Conservation (phyloP, 2,797 vertebrate genomes). For the Cyprinodon diabolis region DNA sequence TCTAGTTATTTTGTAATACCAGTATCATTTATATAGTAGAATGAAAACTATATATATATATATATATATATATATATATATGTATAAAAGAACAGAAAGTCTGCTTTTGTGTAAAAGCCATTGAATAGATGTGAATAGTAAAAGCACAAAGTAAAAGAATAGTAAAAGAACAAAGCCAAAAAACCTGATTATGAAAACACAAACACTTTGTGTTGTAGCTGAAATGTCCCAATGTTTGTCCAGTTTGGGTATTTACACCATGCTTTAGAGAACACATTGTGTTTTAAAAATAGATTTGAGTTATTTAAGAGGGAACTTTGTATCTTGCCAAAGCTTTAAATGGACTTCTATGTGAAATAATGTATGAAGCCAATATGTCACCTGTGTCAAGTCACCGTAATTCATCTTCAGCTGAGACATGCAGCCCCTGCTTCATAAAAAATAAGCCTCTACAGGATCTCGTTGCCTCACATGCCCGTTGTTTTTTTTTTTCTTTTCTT, state of each 20-base stretch:
- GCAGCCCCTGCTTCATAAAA: slow-evolving; percentile 65
- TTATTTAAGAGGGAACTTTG: slow-evolving; percentile 51
- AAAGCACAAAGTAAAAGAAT: too few species aligned
- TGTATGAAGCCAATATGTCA: slow-evolving; percentile 80
- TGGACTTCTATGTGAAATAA: slow-evolving; percentile 76
- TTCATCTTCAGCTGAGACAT: slow-evolving; percentile 71
- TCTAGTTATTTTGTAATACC: too few species aligned
- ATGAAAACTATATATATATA: too few species aligned
- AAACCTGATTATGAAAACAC: neutral
- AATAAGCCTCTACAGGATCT: slow-evolving; percentile 57
- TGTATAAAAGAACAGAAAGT: neutral
- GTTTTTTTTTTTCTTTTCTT: slow-evolving; percentile 43
- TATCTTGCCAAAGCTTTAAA: slow-evolving; percentile 66
- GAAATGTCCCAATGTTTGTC: slow-evolving; percentile 5
- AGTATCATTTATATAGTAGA: too few species aligned
- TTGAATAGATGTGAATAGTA: neutral
- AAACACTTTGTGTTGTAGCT: neutral
- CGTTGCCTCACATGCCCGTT: slow-evolving; percentile 60
- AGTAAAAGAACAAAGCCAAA: neutral
- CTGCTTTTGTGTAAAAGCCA: neutral
- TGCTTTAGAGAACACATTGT: slow-evolving; percentile 42
- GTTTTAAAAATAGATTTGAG: slow-evolving; percentile 59
- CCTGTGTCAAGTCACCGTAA: slow-evolving; percentile 72
- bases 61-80: too few species aligned
- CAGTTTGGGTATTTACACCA: slow-evolving; percentile 15